Percentiles rank a stretch among this genome's conserved stretches.
Evolutionary conservation across 2,113 vertebrate genomes (phyloP).

Genomic region (Leiothrix lutea): DNA sequence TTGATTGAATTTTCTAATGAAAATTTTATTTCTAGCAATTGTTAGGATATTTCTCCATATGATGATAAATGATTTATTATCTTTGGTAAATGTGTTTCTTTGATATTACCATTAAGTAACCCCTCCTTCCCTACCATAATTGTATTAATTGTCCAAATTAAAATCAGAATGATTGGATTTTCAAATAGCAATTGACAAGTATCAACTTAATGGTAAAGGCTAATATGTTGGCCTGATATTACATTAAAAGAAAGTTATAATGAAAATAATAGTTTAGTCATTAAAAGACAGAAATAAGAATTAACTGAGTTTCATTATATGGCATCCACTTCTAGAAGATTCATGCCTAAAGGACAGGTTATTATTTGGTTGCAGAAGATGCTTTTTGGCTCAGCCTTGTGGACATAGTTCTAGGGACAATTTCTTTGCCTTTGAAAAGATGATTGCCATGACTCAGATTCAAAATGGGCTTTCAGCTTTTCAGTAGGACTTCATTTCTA

Average conservation of each 20-base stretch:
- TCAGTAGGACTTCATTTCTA: neutral
- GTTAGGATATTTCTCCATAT: neutral
- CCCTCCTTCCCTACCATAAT: accelerated
- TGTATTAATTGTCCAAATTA: neutral
- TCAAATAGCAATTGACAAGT: neutral
- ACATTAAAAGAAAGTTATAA: neutral
- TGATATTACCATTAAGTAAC: neutral
- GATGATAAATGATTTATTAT: neutral
- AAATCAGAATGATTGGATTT: neutral
- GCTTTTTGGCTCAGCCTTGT: neutral
- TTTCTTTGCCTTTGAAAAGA: neutral
- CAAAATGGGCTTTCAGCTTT: neutral
- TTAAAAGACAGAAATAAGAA: neutral
- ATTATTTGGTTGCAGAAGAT: neutral
- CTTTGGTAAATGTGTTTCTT: neutral
- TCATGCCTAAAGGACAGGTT: accelerated
- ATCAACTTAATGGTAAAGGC: neutral
- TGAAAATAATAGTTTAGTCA: neutral
- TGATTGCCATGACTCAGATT: neutral
- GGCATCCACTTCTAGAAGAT: neutral
- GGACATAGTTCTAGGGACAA: neutral
- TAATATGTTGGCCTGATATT: neutral
- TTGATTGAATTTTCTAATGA: neutral
- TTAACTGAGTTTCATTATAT: neutral
- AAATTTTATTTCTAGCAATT: neutral